A percentile compares a stretch with the other conserved stretches of the same genome.
These are phyloP conservation scores for Ameiurus melas DNA, from an alignment of 2,113 vertebrate species.

Conservation along the genomic window DNA sequence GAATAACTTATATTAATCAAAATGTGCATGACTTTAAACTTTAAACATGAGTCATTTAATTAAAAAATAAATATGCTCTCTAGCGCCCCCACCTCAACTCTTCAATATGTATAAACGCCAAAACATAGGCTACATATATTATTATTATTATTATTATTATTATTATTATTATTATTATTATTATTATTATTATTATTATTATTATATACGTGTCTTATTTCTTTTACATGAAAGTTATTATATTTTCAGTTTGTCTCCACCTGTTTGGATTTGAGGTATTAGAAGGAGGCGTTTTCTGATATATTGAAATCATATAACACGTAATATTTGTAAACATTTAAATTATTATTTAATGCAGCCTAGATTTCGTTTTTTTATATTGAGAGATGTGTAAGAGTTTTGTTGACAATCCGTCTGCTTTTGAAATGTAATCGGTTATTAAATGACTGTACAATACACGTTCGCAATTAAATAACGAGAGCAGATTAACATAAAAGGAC, in stretches of 20 bases:
- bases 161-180: not conserved
- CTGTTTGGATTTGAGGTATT: not conserved
- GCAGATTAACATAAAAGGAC: not conserved
- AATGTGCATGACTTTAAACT: not conserved
- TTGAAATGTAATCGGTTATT: not conserved
- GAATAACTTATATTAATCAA: not conserved
- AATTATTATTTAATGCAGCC: not conserved
- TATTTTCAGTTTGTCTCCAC: not conserved
- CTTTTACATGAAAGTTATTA: not conserved
- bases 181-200: too few relatives aligned
- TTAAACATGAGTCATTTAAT: not conserved
- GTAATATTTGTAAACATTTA: not conserved
- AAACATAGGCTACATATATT: not conserved
- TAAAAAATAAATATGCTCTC: conserved; percentile 22
- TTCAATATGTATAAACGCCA: not conserved
- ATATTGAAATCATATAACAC: not conserved
- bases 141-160: not conserved
- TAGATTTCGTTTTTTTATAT: not conserved
- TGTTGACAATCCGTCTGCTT: not conserved
- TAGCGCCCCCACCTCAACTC: conserved; percentile 35
- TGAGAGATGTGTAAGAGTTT: not conserved
- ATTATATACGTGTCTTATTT: not conserved
- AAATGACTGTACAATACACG: not conserved
- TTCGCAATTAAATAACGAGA: not conserved
- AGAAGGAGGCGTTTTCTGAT: not conserved